Conservation (phyloP, 2,888 invertebrate genomes). For the Elmis aenea region DNA sequence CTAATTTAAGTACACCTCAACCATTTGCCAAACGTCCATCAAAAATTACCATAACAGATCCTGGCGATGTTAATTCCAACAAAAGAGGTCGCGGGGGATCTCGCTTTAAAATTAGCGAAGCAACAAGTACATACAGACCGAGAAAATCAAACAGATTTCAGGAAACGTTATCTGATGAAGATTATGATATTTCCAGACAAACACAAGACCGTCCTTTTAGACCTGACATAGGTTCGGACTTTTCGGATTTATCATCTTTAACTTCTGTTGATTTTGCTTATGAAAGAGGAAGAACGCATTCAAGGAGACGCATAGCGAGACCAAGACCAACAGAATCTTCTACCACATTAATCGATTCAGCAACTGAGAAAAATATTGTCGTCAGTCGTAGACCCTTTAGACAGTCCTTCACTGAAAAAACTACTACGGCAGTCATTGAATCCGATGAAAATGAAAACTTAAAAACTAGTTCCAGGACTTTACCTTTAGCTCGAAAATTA, state of each 20-base stretch:
- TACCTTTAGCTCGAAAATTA: constrained; percentile 22
- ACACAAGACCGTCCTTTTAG: constrained; percentile 35
- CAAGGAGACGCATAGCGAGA: constrained; percentile 1
- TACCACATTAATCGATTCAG: too few species aligned
- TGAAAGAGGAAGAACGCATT: background rate
- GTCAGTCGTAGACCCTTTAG: too few species aligned
- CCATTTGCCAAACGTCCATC: too few species aligned
- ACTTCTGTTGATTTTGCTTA: constrained; percentile 49
- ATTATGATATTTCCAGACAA: background rate
- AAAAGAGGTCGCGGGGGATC: constrained; percentile 1
- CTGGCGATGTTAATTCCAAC: too few species aligned
- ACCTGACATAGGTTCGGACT: constrained; percentile 35
- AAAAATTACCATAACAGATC: too few species aligned
- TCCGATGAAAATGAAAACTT: constrained; percentile 2
- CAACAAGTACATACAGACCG: background rate
- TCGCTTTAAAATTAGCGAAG: constrained; percentile 3
- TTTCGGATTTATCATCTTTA: constrained; percentile 53
- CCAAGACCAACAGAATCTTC: constrained; percentile 5
- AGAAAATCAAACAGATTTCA: background rate
- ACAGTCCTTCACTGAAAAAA: too few species aligned
- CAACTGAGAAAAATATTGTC: too few species aligned
- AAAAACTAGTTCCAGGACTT: constrained; percentile 23
- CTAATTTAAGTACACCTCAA: too few species aligned
- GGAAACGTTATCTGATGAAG: background rate
- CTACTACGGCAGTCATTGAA: too few species aligned